phyloP scores from a whole-genome alignment of 1,140 invertebrate species.

The Drosophila littoralis region DNA sequence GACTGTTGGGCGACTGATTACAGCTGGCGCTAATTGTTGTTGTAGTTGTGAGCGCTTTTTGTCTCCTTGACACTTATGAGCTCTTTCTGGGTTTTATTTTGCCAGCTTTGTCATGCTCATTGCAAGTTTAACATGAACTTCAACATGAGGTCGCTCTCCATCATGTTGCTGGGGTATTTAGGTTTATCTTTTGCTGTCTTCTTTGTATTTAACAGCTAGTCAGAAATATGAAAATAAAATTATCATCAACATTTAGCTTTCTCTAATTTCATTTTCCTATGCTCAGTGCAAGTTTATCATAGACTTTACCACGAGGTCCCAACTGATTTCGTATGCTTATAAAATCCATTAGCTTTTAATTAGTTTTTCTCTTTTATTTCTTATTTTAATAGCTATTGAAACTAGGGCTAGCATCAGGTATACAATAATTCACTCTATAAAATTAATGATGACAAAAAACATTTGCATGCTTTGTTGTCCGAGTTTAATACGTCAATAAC shows the following conservation, averaged over 20 bases:
- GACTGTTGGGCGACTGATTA: slow-evolving; percentile 2
- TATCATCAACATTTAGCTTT: no score
- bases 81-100: neutral
- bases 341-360: no score
- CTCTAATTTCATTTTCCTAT: no score
- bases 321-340: no score
- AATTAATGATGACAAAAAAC: neutral
- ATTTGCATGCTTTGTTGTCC: neutral
- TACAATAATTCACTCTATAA: neutral
- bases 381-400: no score
- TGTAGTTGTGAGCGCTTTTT: neutral
- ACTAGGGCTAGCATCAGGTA: neutral
- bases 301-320: no score
- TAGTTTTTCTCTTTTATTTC: no score
- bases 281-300: no score
- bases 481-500: neutral
- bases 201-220: no score
- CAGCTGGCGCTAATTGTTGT: slow-evolving; percentile 2
- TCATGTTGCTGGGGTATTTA: no score
- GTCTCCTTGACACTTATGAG: slow-evolving; percentile 3
- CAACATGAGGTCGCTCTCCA: neutral
- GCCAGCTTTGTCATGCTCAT: neutral
- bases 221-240: no score
- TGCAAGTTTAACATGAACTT: neutral
- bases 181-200: no score